Conservation (phyloP, 2,797 vertebrate species). For the Gephyroberyx darwinii region DNA sequence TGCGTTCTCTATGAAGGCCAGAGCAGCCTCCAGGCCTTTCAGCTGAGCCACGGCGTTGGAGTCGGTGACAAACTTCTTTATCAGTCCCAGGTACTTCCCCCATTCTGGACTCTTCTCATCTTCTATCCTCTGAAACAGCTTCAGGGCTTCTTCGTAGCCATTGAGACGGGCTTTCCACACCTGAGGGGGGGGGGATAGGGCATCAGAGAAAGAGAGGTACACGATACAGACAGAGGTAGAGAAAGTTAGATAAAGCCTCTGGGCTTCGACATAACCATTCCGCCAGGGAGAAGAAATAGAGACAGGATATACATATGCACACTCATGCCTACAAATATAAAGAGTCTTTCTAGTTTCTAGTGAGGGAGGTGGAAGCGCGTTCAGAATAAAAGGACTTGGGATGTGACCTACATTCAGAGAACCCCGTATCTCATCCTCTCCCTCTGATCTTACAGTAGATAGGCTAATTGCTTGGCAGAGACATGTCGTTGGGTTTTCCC, state of each 20-base stretch:
- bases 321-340: background rate
- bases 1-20: slow-evolving; percentile 91
- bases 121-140: slow-evolving; percentile 92
- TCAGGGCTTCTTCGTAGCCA: slow-evolving; percentile 96
- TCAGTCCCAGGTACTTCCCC: slow-evolving; percentile 94
- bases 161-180: slow-evolving; percentile 97
- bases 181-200: slow-evolving; percentile 67
- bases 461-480: background rate
- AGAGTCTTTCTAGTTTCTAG: background rate
- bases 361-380: background rate
- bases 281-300: slow-evolving; percentile 77
- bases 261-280: slow-evolving; percentile 95
- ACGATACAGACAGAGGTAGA: background rate
- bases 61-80: slow-evolving; percentile 97
- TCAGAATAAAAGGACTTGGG: background rate
- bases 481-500: background rate
- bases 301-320: too few species aligned
- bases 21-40: slow-evolving; percentile 94
- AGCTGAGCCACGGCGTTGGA: slow-evolving; percentile 97
- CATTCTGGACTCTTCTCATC: slow-evolving; percentile 98
- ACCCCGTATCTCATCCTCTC: background rate
- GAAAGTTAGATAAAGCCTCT: slow-evolving; percentile 83
- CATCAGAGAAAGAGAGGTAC: too few species aligned
- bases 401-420: slow-evolving; percentile 31
- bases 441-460: background rate